These are phyloP conservation scores for Noctua janthe DNA, from an alignment of 2,888 invertebrate species.

Conservation along the genomic window DNA sequence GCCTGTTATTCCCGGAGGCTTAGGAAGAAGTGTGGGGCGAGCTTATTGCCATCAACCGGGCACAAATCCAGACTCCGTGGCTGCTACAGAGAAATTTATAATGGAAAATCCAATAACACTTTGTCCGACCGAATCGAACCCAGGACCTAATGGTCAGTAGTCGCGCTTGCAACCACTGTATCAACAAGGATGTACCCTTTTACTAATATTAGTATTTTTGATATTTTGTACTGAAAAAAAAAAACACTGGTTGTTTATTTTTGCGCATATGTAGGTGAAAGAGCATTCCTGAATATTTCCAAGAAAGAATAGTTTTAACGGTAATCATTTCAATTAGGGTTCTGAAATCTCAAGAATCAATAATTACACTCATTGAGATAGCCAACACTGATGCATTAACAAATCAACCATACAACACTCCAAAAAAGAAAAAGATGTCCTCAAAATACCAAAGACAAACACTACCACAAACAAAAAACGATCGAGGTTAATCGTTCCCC, in stretches of 20 bases:
- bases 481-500: conserved; percentile 49
- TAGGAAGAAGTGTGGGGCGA: too few species aligned
- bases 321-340: background rate
- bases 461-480: conserved; percentile 44
- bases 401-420: background rate
- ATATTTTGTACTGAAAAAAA: background rate
- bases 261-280: background rate
- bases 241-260: background rate
- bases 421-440: background rate
- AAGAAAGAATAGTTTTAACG: background rate
- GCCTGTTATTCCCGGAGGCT: too few species aligned
- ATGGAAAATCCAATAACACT: too few species aligned
- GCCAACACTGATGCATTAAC: background rate
- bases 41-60: too few species aligned
- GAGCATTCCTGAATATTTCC: background rate
- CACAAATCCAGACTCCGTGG: too few species aligned
- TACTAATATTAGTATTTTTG: background rate
- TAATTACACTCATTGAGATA: too few species aligned
- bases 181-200: too few species aligned
- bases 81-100: too few species aligned
- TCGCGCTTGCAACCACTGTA: too few species aligned
- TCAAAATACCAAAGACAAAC: conserved; percentile 25
- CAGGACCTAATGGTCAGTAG: too few species aligned
- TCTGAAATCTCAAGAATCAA: background rate
- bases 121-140: too few species aligned